Conservation (phyloP, 2,797 vertebrate genomes). For the Chiloscyllium punctatum region DNA sequence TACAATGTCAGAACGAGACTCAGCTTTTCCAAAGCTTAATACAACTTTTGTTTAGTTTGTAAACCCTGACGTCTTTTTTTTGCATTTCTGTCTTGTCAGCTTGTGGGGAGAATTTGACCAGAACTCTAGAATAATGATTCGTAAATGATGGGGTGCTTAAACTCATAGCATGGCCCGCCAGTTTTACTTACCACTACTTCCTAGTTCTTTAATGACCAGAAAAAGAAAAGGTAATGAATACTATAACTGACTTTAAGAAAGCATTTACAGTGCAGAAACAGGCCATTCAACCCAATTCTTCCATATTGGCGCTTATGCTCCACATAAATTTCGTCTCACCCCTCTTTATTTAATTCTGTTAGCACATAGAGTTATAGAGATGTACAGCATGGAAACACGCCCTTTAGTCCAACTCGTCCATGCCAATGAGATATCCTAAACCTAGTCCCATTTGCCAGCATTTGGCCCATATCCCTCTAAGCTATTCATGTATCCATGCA, state of each 20-base stretch:
- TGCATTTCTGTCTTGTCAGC: neutral
- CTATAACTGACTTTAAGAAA: neutral
- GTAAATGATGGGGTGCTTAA: neutral
- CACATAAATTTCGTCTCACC: neutral
- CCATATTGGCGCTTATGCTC: neutral
- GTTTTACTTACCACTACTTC: neutral
- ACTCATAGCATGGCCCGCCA: neutral
- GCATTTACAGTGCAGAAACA: neutral
- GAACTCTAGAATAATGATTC: neutral
- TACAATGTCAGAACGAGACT: neutral
- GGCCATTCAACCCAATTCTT: neutral
- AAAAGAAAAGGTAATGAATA: neutral
- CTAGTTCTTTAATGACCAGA: neutral
- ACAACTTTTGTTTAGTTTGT: neutral
- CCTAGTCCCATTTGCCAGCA: too few species aligned
- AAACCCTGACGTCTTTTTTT: neutral
- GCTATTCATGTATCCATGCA: too few species aligned
- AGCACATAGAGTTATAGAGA: neutral
- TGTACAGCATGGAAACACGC: too few species aligned
- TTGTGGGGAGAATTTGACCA: neutral
- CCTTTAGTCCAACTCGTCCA: too few species aligned
- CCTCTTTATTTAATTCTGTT: neutral
- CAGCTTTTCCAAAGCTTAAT: neutral
- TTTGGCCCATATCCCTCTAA: too few species aligned
- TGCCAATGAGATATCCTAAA: too few species aligned